These are phyloP conservation scores for Pollachius pollachius DNA, from an alignment of 2,113 vertebrate genomes.

Conservation along the genomic window DNA sequence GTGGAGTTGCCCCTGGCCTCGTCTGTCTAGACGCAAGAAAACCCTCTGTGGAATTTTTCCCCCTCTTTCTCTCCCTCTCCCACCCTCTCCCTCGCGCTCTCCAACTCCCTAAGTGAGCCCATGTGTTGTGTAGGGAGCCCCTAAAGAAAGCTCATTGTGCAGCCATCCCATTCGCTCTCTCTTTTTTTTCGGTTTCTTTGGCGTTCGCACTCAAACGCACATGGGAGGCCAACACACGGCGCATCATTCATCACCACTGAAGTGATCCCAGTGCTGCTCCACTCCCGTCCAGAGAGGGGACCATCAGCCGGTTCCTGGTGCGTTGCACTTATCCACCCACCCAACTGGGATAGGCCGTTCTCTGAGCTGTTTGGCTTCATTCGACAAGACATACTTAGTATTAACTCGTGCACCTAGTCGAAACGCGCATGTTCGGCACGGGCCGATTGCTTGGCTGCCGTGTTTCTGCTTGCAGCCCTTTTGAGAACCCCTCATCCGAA, in stretches of 20 bases:
- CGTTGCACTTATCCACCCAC: no score
- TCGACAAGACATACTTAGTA: slow-evolving; percentile 30
- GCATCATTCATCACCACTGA: slow-evolving; percentile 51
- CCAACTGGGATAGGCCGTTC: not conserved
- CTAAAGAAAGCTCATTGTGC: slow-evolving; percentile 66
- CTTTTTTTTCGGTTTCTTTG: slow-evolving; percentile 37
- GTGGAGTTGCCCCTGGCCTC: slow-evolving; percentile 46
- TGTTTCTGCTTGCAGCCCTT: no score
- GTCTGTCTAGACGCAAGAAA: slow-evolving; percentile 77
- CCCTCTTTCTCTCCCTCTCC: slow-evolving; percentile 30
- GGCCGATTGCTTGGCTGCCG: no score
- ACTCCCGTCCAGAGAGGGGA: slow-evolving; percentile 59
- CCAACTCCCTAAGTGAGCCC: slow-evolving; percentile 58
- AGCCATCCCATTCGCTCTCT: slow-evolving; percentile 51
- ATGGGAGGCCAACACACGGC: not conserved
- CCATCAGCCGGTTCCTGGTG: not conserved
- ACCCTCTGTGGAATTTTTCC: slow-evolving; percentile 68
- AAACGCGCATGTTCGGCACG: no score
- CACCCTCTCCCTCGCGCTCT: slow-evolving; percentile 37
- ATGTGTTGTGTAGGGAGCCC: slow-evolving; percentile 79
- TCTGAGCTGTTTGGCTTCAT: slow-evolving; percentile 18
- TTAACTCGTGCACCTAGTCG: not conserved
- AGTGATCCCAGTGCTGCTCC: no score
- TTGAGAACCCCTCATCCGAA: no score
- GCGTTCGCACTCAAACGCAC: not conserved